Base-by-base conservation (phyloP, 2,797 vertebrate genomes). In the Sus cebifrons region DNA sequence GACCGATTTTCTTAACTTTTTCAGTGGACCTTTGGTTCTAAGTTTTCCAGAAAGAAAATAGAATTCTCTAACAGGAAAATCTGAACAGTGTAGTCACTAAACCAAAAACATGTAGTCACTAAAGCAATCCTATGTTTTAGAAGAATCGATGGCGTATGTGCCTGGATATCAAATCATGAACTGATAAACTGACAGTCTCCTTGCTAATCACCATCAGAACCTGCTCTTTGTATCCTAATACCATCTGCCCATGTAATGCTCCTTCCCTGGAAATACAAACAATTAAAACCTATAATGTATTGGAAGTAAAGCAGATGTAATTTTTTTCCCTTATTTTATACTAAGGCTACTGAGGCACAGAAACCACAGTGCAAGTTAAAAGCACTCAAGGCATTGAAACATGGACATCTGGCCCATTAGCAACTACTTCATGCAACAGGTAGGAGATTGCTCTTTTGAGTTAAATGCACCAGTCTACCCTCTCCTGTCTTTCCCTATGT, bases 251-350 rank as follows among this genome's bases (percentile, higher is more conserved):
- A 2, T 23, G 23, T 5, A 56, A 40, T 67, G 77, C 17, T 0
- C 25, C 88, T 89, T 84, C 56, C 15, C 36, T 6, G 25, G 84
- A 86, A 95, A 68, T 23, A 18, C 64, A 60, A 79, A 10, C 78
- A 62, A 29, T 56, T 73, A 91, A 94, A 68, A 27, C 25, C 54
- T 78, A 5, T 68, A 77, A 96, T 20, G 29, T 27, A 60, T 64
- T 94, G 10, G 52, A 77, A 5, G 70, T 17, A 92, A 77, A 77
- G 6, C 49, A 60, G 21, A 36, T 85, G 18, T 40, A 91, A 58
- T 60, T 94, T 94, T 94, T 94, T 91, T 16, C 49, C 68, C 20
- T 90, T 86, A 52, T 52, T 78, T 89, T 82, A 25, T 79, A 23
- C 49, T 82, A 86, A 93, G 75, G 12, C 17, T 64, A 49, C 62